Evolutionary conservation across 1,140 invertebrate species (phyloP).

Genomic region (Planococcus citri): DNA sequence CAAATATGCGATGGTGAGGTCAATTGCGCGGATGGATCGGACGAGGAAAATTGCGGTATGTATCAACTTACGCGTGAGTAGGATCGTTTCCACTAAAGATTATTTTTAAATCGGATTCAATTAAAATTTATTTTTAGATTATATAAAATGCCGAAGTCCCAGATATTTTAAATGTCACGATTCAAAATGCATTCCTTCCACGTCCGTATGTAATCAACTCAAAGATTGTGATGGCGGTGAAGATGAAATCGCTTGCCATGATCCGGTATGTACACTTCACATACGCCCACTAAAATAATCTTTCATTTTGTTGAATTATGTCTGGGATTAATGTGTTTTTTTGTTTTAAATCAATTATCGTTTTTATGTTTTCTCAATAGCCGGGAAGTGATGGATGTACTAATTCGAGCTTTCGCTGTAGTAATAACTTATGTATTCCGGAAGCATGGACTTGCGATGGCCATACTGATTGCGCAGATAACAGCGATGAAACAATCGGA

Average conservation of each 20-base stretch:
- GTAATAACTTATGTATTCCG: constrained; percentile 67
- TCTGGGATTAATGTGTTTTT: too few relatives aligned
- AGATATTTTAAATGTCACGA: constrained; percentile 39
- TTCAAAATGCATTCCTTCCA: constrained; percentile 42
- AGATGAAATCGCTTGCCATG: constrained; percentile 30
- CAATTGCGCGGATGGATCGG: constrained; percentile 54
- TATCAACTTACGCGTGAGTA: constrained; percentile 15
- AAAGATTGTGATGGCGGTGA: constrained; percentile 40
- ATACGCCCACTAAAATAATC: too few relatives aligned
- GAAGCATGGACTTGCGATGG: constrained; percentile 64
- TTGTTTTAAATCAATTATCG: too few relatives aligned
- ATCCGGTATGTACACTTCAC: constrained; percentile 26
- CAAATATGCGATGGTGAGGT: constrained; percentile 44
- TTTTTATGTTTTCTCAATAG: too few relatives aligned
- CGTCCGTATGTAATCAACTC: constrained; percentile 37
- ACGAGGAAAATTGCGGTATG: constrained; percentile 41
- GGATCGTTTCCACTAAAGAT: too few relatives aligned
- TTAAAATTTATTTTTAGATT: neutral
- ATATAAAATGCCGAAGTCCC: neutral
- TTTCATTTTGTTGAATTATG: too few relatives aligned
- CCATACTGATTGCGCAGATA: constrained; percentile 66
- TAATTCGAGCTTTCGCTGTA: constrained; percentile 42
- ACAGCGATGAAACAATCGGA: constrained; percentile 49
- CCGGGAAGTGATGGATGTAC: too few relatives aligned
- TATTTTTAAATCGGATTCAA: neutral